phyloP scores from a whole-genome alignment of 2,888 invertebrate species.

The Yponomeuta evonymella region DNA sequence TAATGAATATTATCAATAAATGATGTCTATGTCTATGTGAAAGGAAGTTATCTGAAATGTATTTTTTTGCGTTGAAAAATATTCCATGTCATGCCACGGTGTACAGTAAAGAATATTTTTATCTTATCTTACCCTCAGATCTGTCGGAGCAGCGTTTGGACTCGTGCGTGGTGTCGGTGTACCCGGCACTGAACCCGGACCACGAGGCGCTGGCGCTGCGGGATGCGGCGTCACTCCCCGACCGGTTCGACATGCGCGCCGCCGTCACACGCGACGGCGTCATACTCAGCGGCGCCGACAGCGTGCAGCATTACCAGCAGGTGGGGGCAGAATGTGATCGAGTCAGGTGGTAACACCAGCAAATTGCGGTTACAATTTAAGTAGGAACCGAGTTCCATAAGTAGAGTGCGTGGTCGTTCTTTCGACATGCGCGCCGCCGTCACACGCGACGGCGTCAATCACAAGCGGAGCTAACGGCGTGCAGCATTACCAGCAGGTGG shows the following conservation, averaged over 20 bases:
- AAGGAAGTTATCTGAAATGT: no score
- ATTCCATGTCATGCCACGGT: no score
- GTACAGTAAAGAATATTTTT: no score
- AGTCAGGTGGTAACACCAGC: no score
- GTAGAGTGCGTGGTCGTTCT: background rate
- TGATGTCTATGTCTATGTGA: no score
- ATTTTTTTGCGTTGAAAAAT: no score
- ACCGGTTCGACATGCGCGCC: constrained; percentile 85
- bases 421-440: constrained; percentile 89
- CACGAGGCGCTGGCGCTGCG: constrained; percentile 92
- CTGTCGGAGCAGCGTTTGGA: constrained; percentile 78
- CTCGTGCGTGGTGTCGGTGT: constrained; percentile 94
- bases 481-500: constrained; percentile 84
- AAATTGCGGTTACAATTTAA: no score
- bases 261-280: constrained; percentile 94
- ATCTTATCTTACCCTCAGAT: background rate
- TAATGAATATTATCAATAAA: no score
- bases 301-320: constrained; percentile 86
- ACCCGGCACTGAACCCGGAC: constrained; percentile 96
- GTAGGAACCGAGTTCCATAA: no score
- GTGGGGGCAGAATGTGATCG: constrained; percentile 39
- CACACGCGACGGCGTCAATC: constrained; percentile 91
- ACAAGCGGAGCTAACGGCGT: constrained; percentile 86
- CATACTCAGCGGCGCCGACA: constrained; percentile 85
- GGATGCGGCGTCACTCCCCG: constrained; percentile 79